Conservation (phyloP, 2,797 vertebrate species). For the Neostethus bicornis region DNA sequence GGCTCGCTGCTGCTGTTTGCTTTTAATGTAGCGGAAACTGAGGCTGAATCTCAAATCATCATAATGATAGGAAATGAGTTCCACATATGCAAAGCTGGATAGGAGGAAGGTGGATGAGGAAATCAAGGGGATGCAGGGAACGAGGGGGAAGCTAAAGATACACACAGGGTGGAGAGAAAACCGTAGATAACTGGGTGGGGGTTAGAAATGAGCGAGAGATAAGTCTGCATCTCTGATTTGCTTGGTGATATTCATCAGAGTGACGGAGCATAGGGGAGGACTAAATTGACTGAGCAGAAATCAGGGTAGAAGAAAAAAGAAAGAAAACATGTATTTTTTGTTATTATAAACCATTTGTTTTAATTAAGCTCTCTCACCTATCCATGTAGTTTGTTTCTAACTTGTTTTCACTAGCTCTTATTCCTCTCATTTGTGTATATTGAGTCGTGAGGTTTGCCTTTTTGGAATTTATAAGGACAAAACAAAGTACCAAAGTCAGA, state of each 20-base stretch:
- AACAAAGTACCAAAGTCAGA: slow-evolving; percentile 25
- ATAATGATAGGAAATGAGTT: slow-evolving; percentile 76
- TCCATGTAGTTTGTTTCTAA: slow-evolving; percentile 45
- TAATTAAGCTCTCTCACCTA: slow-evolving; percentile 55
- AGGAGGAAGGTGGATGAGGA: slow-evolving; percentile 45
- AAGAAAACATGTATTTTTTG: slow-evolving; percentile 55
- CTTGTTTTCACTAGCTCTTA: slow-evolving; percentile 53
- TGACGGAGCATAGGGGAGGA: slow-evolving; percentile 61
- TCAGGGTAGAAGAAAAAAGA: slow-evolving; percentile 31
- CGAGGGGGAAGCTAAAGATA: slow-evolving; percentile 23
- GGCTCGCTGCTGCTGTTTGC: slow-evolving; percentile 53
- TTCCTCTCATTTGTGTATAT: slow-evolving; percentile 58
- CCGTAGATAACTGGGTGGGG: slow-evolving; percentile 31
- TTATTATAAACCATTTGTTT: slow-evolving; percentile 71
- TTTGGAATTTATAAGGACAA: slow-evolving; percentile 33
- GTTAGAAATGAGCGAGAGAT: slow-evolving; percentile 49
- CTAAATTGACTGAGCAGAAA: slow-evolving; percentile 52
- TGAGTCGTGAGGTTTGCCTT: slow-evolving; percentile 19
- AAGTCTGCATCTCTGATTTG: slow-evolving; percentile 71
- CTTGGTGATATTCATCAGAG: slow-evolving; percentile 75
- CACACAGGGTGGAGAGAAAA: slow-evolving; percentile 28
- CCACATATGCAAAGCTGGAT: slow-evolving; percentile 54
- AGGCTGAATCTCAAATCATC: slow-evolving; percentile 76
- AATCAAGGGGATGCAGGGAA: slow-evolving; percentile 27
- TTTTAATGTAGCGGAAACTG: slow-evolving; percentile 76